Conservation (phyloP, 2,797 vertebrate genomes). For the Corythornis leucogaster region DNA sequence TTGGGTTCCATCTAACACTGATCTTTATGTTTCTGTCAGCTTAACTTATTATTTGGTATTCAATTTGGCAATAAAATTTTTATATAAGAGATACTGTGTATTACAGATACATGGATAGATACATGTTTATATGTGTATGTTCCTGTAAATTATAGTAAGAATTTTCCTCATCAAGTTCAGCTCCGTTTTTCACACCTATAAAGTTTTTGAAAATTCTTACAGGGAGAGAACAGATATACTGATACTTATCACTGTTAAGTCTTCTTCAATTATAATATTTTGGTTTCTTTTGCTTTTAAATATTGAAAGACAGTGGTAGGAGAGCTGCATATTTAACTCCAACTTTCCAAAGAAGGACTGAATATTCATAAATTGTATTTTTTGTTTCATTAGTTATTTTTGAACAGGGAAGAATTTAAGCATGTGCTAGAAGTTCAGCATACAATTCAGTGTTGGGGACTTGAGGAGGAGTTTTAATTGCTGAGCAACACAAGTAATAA, state of each 20-base stretch:
- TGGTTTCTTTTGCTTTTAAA: not conserved
- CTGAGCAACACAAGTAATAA: not conserved
- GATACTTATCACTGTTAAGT: not conserved
- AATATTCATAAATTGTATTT: not conserved
- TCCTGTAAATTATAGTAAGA: constrained; percentile 35
- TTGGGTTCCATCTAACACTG: constrained; percentile 17
- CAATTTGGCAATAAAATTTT: constrained; percentile 47
- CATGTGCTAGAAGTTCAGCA: not conserved
- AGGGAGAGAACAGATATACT: not conserved
- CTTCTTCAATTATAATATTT: not conserved
- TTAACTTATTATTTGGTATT: constrained; percentile 61
- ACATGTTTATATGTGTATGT: not conserved
- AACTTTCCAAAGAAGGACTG: not conserved
- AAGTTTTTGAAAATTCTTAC: constrained; percentile 19
- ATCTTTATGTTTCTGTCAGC: constrained; percentile 53
- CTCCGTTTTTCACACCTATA: not conserved
- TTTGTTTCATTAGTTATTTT: not conserved
- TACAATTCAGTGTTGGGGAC: not conserved
- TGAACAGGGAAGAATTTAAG: not conserved
- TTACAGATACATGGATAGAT: constrained; percentile 22
- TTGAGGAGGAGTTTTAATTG: not conserved
- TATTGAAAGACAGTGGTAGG: not conserved
- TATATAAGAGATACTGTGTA: constrained; percentile 21
- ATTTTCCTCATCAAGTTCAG: constrained; percentile 17
- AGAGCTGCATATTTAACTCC: not conserved